A percentile compares a stretch with the other conserved stretches of the same genome.
Conservation (phyloP, 2,797 vertebrate species). For the Lithobates pipiens region DNA sequence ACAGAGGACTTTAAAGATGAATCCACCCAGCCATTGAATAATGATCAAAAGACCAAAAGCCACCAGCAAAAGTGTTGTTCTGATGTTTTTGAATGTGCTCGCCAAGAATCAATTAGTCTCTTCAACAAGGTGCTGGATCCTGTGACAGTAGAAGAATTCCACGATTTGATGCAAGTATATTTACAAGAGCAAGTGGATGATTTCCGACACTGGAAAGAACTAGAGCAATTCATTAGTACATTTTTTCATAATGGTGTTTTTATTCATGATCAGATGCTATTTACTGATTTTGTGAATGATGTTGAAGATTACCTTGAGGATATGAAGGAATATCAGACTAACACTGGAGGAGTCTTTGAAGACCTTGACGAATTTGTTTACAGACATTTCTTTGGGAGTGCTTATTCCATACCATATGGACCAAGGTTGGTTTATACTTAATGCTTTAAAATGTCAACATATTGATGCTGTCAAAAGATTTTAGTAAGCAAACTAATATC, state of each 20-base stretch:
- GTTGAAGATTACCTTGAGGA: conserved; percentile 89
- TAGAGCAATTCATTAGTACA: conserved; percentile 85
- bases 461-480: neutral
- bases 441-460: conserved; percentile 21
- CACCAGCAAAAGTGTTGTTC: conserved; percentile 79
- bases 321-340: conserved; percentile 85
- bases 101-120: conserved; percentile 85
- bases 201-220: conserved; percentile 93
- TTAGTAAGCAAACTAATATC: neutral
- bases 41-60: conserved; percentile 62
- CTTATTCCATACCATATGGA: conserved; percentile 77
- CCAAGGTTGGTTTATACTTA: conserved; percentile 83
- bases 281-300: conserved; percentile 91
- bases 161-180: conserved; percentile 87
- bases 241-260: conserved; percentile 94
- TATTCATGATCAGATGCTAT: conserved; percentile 94
- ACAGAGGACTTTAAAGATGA: conserved; percentile 64
- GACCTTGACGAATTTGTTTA: conserved; percentile 90
- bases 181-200: conserved; percentile 86
- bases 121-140: conserved; percentile 87
- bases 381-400: conserved; percentile 89
- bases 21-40: conserved; percentile 61
- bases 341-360: conserved; percentile 80
- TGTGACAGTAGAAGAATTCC: conserved; percentile 88
- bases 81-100: conserved; percentile 86